phyloP scores from a whole-genome alignment of 2,113 vertebrate species.

The Tachysurus vachellii region DNA sequence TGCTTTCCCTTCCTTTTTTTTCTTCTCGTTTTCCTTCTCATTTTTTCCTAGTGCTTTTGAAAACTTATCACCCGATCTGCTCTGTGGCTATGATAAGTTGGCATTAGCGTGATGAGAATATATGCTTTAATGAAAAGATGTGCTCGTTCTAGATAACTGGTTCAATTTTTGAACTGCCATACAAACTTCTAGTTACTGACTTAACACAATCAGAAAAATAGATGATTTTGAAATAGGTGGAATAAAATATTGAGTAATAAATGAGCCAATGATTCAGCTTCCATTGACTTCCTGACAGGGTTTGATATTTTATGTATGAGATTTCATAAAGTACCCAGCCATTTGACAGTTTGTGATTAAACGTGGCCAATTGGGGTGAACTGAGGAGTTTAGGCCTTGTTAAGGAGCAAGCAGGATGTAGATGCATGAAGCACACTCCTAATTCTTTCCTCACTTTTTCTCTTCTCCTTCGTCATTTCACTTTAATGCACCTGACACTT shows the following conservation, averaged over 20 bases:
- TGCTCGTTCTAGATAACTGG: slow-evolving; percentile 47
- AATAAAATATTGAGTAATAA: slow-evolving; percentile 21
- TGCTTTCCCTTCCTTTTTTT: slow-evolving; percentile 32
- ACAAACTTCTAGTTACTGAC: slow-evolving; percentile 50
- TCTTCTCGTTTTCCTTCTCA: slow-evolving; percentile 32
- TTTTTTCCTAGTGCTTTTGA: slow-evolving; percentile 38
- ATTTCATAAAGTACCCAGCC: slow-evolving; percentile 33
- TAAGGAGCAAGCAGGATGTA: slow-evolving; percentile 21
- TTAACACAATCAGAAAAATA: slow-evolving; percentile 31
- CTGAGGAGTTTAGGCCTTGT: slow-evolving; percentile 36
- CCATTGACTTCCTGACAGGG: slow-evolving; percentile 16
- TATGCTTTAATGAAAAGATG: slow-evolving; percentile 60
- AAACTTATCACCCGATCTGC: slow-evolving; percentile 50
- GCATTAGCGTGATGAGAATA: slow-evolving; percentile 53
- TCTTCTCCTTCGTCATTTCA: slow-evolving; percentile 7
- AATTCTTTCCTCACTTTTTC: slow-evolving; percentile 15
- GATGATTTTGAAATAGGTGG: slow-evolving; percentile 13
- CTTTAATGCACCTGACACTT: neutral
- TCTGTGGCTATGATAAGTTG: slow-evolving; percentile 54
- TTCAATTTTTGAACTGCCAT: slow-evolving; percentile 54
- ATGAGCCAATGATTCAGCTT: slow-evolving; percentile 22
- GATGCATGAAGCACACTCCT: slow-evolving; percentile 23
- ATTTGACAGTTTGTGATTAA: slow-evolving; percentile 58
- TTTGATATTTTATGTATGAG: slow-evolving; percentile 59
- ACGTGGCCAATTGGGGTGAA: slow-evolving; percentile 59